Evolutionary conservation across 2,113 vertebrate genomes (phyloP).

Genomic region (Eleginops maclovinus): DNA sequence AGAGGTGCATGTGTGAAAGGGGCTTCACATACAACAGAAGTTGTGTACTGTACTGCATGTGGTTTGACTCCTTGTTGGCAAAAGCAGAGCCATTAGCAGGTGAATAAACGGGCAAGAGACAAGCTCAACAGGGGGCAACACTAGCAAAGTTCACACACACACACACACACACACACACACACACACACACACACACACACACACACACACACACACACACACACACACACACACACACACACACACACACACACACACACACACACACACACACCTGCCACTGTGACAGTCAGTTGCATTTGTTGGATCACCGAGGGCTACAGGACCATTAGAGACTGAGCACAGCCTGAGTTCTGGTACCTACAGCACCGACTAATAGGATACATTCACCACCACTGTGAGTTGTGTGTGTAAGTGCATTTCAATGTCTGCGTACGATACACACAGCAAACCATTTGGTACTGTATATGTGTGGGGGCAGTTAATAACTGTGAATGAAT

Average conservation of each 20-base stretch:
- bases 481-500: slow-evolving; percentile 24
- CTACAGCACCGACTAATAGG: slow-evolving; percentile 62
- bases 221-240: not conserved
- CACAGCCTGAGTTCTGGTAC: slow-evolving; percentile 49
- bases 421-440: not conserved
- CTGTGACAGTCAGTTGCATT: slow-evolving; percentile 56
- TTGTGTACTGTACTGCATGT: not conserved
- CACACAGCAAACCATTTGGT: not conserved
- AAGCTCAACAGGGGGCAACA: slow-evolving; percentile 19
- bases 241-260: slow-evolving; percentile 15
- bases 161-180: not conserved
- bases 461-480: not conserved
- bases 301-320: slow-evolving; percentile 54
- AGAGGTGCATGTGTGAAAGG: too few species aligned
- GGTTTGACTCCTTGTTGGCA: slow-evolving; percentile 13
- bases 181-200: slow-evolving; percentile 5
- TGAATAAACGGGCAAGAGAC: slow-evolving; percentile 39
- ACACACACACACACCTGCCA: not conserved
- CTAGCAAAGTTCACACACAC: slow-evolving; percentile 7
- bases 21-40: not conserved
- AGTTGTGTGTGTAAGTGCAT: not conserved
- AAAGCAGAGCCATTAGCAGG: slow-evolving; percentile 41
- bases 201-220: slow-evolving; percentile 17
- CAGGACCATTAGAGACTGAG: slow-evolving; percentile 60
- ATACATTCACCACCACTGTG: slow-evolving; percentile 23